Conservation (phyloP, 1,140 invertebrate genomes). For the Procambarus clarkii region DNA sequence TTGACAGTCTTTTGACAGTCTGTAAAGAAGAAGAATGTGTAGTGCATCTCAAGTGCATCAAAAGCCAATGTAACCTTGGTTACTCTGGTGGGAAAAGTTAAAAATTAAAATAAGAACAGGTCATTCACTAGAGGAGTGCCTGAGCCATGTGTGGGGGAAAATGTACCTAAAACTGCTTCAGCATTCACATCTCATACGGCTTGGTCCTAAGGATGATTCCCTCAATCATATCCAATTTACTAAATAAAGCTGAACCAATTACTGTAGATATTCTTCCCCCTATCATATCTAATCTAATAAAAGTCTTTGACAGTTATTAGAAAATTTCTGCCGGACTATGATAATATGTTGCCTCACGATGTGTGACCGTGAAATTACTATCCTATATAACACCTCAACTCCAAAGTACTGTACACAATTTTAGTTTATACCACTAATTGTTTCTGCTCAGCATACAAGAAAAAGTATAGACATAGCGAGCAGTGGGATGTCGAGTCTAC, state of each 20-base stretch:
- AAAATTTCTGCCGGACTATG: background rate
- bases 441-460: background rate
- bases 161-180: background rate
- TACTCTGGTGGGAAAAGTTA: background rate
- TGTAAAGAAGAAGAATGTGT: background rate
- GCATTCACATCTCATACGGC: background rate
- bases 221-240: background rate
- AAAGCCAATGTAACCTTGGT: background rate
- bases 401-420: background rate
- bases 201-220: background rate
- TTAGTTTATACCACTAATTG: background rate
- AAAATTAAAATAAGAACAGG: background rate
- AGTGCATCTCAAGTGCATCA: background rate
- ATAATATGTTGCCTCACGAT: background rate
- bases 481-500: background rate
- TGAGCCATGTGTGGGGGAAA: background rate
- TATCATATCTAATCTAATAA: background rate
- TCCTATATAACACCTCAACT: background rate
- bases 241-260: background rate
- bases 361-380: background rate
- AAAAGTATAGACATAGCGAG: background rate
- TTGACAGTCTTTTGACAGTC: background rate
- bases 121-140: background rate
- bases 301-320: background rate
- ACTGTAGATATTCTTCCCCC: background rate